A percentile compares a stretch with the other conserved stretches of the same genome.
Conservation (phyloP, 2,113 vertebrate species). For the Genyomyrus donnyi region DNA sequence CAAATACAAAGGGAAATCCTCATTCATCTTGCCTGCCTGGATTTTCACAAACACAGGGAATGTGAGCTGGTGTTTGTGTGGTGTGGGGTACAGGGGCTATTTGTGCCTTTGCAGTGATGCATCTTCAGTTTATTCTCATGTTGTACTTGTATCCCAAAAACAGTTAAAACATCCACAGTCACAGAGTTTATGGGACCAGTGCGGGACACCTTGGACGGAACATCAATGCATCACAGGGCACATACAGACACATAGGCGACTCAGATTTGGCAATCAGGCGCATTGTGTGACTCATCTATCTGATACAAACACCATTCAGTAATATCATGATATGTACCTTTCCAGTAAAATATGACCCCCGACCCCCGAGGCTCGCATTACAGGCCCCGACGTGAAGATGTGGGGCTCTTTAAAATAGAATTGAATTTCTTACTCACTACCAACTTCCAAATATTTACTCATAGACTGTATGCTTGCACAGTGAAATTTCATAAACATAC, state of each 20-base stretch:
- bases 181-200: not conserved
- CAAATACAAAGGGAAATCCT: not conserved
- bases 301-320: not conserved
- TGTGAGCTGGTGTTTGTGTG: not conserved
- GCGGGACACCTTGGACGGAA: not conserved
- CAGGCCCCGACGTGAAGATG: too few relatives aligned
- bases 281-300: not conserved
- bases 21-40: not conserved
- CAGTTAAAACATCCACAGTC: not conserved
- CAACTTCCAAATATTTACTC: not conserved
- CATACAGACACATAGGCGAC: not conserved
- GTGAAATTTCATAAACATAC: not conserved
- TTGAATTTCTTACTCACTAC: not conserved
- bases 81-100: not conserved
- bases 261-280: not conserved
- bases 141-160: not conserved
- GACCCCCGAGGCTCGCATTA: too few relatives aligned
- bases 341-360: not conserved
- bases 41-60: not conserved
- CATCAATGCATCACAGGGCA: not conserved
- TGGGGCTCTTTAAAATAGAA: too few relatives aligned
- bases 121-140: not conserved
- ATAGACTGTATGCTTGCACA: not conserved
- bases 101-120: not conserved
- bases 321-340: conserved; percentile 21